These are phyloP conservation scores for Camponotus floridanus DNA, from an alignment of 1,140 invertebrate species.

Conservation along the genomic window DNA sequence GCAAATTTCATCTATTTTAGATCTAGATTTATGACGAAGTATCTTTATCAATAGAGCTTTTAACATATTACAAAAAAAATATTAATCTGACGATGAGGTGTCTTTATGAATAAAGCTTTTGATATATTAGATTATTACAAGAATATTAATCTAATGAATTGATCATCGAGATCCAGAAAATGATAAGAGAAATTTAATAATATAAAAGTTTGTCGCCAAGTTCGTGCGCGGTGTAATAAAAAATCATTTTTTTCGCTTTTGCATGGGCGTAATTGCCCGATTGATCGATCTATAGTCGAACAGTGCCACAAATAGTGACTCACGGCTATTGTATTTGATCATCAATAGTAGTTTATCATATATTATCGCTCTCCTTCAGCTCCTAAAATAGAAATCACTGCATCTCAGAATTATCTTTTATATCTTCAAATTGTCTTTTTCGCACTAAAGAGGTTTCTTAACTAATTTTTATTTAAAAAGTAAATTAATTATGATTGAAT, in stretches of 20 bases:
- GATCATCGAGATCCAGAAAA: not conserved
- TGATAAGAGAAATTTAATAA: not conserved
- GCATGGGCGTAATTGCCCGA: not conserved
- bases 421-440: not conserved
- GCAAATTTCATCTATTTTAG: not conserved
- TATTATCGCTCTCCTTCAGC: not conserved
- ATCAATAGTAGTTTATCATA: not conserved
- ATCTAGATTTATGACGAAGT: not conserved
- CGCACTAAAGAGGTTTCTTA: not conserved
- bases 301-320: not conserved
- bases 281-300: conserved; percentile 17
- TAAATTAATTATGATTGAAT: not conserved
- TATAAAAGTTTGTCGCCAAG: not conserved
- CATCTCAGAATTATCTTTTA: not conserved
- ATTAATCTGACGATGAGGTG: not conserved
- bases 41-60: not conserved
- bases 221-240: not conserved
- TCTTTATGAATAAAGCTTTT: not conserved
- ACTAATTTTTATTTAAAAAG: not conserved
- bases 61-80: conserved; percentile 3
- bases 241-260: not conserved
- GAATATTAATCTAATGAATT: conserved; percentile 2
- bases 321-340: not conserved
- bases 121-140: not conserved
- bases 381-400: not conserved